Conservation (phyloP, 2,797 vertebrate genomes). For the Epinephelus awoara region DNA sequence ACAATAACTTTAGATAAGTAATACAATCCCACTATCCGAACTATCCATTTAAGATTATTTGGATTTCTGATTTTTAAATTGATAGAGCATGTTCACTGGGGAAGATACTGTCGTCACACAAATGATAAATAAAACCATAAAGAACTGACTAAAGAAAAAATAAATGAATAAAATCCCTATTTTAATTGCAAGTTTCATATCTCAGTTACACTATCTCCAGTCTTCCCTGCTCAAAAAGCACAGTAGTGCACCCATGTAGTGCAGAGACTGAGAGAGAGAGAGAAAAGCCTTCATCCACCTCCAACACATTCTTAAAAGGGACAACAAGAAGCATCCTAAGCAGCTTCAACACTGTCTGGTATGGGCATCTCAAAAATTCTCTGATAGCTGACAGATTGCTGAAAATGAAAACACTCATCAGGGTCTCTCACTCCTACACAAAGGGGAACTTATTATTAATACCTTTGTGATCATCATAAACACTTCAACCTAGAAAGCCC, state of each 20-base stretch:
- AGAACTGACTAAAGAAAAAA: not conserved
- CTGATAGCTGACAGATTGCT: not conserved
- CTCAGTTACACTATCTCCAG: too few relatives aligned
- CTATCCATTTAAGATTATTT: not conserved
- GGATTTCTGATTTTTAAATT: not conserved
- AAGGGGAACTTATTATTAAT: not conserved
- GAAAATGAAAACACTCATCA: not conserved
- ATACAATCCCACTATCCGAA: too few relatives aligned
- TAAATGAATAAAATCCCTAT: not conserved
- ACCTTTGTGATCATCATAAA: not conserved
- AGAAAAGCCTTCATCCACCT: not conserved
- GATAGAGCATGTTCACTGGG: not conserved
- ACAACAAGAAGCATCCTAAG: not conserved
- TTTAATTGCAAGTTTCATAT: too few relatives aligned
- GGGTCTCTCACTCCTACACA: not conserved
- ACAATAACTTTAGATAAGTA: too few relatives aligned
- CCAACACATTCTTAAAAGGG: not conserved
- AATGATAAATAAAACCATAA: not conserved
- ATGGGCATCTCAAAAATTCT: conserved; percentile 10
- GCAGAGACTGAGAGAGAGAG: not conserved
- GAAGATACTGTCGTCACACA: not conserved
- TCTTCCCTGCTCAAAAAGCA: not conserved
- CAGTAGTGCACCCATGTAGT: not conserved
- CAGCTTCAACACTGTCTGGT: not conserved
- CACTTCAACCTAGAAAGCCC: not conserved